Evolutionary conservation across 2,797 vertebrate genomes (phyloP).

Genomic region (Gymnothorax javanicus): DNA sequence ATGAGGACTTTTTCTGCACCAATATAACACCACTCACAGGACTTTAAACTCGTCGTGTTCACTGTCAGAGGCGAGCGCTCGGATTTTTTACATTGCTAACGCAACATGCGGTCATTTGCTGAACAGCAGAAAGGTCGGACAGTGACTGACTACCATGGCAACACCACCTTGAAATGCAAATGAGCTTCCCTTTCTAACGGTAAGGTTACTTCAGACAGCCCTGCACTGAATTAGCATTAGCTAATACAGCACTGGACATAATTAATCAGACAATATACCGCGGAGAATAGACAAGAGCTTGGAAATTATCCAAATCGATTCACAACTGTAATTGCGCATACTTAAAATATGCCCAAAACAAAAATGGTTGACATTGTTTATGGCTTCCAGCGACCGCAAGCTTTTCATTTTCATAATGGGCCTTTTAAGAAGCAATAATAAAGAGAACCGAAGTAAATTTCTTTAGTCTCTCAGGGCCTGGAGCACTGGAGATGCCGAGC

Average conservation of each 20-base stretch:
- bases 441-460: background rate
- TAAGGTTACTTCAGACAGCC: background rate
- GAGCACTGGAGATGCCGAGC: background rate
- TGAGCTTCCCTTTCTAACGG: background rate
- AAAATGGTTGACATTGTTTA: background rate
- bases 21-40: background rate
- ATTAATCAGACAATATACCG: background rate
- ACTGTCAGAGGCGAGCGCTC: background rate
- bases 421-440: background rate
- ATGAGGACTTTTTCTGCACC: background rate
- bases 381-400: background rate
- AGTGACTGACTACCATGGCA: slow-evolving; percentile 7
- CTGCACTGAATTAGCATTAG: background rate
- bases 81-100: background rate
- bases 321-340: background rate
- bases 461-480: background rate
- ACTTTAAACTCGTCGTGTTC: background rate
- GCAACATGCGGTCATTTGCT: background rate
- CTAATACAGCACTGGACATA: background rate
- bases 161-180: slow-evolving; percentile 21
- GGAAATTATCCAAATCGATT: slow-evolving; percentile 4
- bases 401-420: slow-evolving; percentile 11
- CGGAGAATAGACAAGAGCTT: background rate
- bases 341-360: background rate
- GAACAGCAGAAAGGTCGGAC: background rate